phyloP scores from a whole-genome alignment of 2,113 vertebrate species.

The Rhinichthys klamathensis region DNA sequence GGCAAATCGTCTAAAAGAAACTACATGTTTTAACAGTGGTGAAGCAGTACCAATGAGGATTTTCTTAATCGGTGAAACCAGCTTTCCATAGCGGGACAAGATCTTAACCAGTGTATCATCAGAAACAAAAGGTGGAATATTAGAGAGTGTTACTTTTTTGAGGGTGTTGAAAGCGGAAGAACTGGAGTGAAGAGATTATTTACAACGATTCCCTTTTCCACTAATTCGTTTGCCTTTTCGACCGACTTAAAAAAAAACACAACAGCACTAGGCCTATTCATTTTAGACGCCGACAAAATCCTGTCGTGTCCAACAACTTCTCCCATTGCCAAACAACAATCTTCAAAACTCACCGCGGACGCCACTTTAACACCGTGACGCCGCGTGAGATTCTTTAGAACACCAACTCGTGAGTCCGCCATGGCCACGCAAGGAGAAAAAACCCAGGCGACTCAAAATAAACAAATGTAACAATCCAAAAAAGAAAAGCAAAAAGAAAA shows the following conservation, averaged over 20 bases:
- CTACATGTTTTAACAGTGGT: not conserved
- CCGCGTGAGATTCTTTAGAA: too few relatives aligned
- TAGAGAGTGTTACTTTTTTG: not conserved
- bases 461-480: too few relatives aligned
- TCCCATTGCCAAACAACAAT: not conserved
- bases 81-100: too few relatives aligned
- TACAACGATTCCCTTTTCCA: not conserved
- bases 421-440: too few relatives aligned
- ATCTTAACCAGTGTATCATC: too few relatives aligned
- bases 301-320: not conserved
- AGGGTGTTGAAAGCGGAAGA: not conserved
- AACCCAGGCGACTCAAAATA: too few relatives aligned
- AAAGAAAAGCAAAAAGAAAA: too few relatives aligned
- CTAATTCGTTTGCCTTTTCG: not conserved
- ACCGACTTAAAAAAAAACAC: not conserved
- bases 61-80: too few relatives aligned
- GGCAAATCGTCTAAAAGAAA: not conserved
- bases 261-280: not conserved
- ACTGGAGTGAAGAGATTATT: not conserved
- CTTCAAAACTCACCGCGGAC: not conserved
- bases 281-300: not conserved
- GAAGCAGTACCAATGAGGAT: too few relatives aligned
- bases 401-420: too few relatives aligned
- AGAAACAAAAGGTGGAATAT: too few relatives aligned
- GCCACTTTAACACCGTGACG: too few relatives aligned